phyloP scores from a whole-genome alignment of 35 echinoderm and acorn worm species.

The Patiria miniata region DNA sequence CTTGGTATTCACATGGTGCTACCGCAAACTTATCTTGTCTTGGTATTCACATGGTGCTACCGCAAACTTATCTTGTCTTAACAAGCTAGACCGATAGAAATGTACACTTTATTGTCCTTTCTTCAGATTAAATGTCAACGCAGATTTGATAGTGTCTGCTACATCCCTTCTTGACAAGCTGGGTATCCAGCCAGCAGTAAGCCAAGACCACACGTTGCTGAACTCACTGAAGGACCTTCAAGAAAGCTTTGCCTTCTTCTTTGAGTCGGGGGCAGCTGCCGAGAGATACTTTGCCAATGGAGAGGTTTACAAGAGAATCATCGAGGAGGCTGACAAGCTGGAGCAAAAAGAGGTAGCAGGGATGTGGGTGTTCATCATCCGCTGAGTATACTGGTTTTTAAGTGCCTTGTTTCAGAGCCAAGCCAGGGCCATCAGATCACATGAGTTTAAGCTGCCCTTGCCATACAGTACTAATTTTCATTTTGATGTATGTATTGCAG shows the following conservation, averaged over 20 bases:
- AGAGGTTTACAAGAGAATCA: conserved; percentile 55
- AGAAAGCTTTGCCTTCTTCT: conserved; percentile 76
- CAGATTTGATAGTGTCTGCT: conserved; percentile 90
- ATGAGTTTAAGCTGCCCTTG: too few relatives aligned
- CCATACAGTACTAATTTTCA: too few relatives aligned
- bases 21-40: too few relatives aligned
- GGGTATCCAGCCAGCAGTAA: conserved; percentile 33
- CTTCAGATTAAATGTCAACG: conserved; percentile 84
- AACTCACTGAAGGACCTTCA: conserved; percentile 65
- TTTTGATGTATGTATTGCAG: conserved; percentile 41
- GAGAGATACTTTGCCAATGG: conserved; percentile 79
- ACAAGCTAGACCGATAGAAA: too few relatives aligned
- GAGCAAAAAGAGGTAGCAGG: conserved; percentile 69
- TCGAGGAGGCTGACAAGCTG: conserved; percentile 72
- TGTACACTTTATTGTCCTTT: too few relatives aligned
- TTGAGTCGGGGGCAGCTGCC: conserved; percentile 74
- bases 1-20: too few relatives aligned
- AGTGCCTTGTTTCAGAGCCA: not conserved
- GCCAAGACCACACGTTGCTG: conserved; percentile 50
- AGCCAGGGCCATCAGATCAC: not conserved
- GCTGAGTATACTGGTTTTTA: not conserved
- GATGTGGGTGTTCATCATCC: not conserved
- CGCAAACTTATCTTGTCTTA: too few relatives aligned
- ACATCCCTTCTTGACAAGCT: conserved; percentile 73
- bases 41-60: too few relatives aligned